Conservation (phyloP, 2,113 vertebrate species). For the Lathamus discolor region DNA sequence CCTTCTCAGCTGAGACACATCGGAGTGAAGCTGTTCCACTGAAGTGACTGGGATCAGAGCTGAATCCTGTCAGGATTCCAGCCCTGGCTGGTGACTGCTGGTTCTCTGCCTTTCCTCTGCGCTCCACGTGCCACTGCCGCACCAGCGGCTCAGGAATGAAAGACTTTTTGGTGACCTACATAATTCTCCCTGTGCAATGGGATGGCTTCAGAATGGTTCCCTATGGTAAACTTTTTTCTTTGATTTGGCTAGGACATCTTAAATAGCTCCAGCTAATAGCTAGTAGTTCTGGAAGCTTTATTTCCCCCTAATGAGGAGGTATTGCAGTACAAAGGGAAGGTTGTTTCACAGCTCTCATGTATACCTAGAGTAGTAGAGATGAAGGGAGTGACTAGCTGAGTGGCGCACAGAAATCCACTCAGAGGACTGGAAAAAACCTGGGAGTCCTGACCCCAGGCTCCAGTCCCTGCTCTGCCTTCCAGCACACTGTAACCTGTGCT, state of each 20-base stretch:
- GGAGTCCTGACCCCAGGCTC: neutral
- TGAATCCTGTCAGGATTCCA: neutral
- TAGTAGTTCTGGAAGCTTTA: neutral
- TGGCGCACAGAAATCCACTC: neutral
- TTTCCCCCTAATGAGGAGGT: neutral
- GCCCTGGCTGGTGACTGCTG: neutral
- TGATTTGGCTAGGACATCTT: neutral
- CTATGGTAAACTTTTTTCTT: neutral
- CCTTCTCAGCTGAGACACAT: neutral
- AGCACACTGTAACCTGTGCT: accelerated
- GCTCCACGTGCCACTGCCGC: neutral
- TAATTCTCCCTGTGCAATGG: neutral
- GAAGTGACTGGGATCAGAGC: neutral
- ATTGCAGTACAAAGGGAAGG: neutral
- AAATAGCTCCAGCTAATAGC: neutral
- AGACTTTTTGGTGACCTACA: conserved; percentile 5
- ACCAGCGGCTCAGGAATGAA: neutral
- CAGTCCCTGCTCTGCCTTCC: accelerated
- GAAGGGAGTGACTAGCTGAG: neutral
- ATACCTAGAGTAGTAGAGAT: neutral
- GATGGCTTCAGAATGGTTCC: conserved; percentile 22
- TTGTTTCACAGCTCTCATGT: neutral
- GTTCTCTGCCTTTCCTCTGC: neutral
- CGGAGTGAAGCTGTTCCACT: accelerated
- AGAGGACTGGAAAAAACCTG: neutral